Conservation (phyloP, 1,140 invertebrate species). For the Semibalanus balanoides region DNA sequence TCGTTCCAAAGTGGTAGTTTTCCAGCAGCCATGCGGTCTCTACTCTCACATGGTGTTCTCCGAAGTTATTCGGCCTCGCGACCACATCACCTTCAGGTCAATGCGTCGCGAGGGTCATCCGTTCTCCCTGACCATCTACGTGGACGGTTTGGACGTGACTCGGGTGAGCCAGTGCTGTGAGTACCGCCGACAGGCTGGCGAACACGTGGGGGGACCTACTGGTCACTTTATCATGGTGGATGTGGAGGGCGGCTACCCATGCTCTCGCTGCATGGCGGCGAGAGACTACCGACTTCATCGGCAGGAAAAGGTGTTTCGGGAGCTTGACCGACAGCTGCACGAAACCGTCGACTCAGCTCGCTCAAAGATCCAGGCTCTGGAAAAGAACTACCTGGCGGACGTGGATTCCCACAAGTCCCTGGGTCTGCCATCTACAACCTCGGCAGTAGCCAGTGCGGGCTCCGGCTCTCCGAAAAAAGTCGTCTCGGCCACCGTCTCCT, state of each 20-base stretch:
- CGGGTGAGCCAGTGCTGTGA: slow-evolving; percentile 16
- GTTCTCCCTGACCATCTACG: slow-evolving; percentile 18
- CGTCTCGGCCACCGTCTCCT: not conserved
- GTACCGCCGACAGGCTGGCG: slow-evolving; percentile 15
- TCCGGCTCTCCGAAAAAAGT: not conserved
- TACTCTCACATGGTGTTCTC: not conserved
- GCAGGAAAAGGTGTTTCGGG: not conserved
- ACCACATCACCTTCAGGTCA: slow-evolving; percentile 16
- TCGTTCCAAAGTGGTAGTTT: not conserved
- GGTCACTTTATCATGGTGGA: slow-evolving; percentile 17
- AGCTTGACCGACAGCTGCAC: not conserved
- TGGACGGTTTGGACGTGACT: slow-evolving; percentile 13
- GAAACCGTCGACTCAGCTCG: not conserved
- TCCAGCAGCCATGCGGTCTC: not conserved
- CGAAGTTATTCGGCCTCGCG: not conserved
- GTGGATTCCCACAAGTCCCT: not conserved
- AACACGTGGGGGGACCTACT: slow-evolving; percentile 12
- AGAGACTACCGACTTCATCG: not conserved
- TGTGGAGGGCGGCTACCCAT: slow-evolving; percentile 15
- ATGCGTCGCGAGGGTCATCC: slow-evolving; percentile 14
- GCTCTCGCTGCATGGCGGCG: slow-evolving; percentile 1
- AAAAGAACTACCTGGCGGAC: not conserved
- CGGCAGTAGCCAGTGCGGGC: not conserved
- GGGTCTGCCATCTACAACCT: not conserved
- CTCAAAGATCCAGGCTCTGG: not conserved